These are phyloP conservation scores for Clarias laeviceps DNA, from an alignment of 2,797 vertebrate genomes.

Conservation along the genomic window DNA sequence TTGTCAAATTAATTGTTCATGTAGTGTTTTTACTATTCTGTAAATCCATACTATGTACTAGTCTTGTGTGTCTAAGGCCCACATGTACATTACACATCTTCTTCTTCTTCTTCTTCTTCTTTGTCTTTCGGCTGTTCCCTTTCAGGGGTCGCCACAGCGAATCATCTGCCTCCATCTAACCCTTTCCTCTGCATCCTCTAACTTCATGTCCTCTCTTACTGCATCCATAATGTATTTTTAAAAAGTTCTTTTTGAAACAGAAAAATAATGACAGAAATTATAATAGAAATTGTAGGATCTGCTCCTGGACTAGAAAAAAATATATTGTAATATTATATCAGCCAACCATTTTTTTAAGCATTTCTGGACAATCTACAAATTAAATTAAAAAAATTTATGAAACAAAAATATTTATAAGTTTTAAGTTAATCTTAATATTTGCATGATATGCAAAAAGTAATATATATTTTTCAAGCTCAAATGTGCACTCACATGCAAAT, in stretches of 20 bases:
- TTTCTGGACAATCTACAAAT: not conserved
- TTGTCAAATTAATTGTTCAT: not conserved
- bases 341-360: no score
- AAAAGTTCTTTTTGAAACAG: no score
- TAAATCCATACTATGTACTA: not conserved
- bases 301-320: not conserved
- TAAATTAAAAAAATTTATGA: not conserved
- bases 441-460: not conserved
- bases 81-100: no score
- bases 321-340: not conserved
- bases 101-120: no score
- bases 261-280: not conserved
- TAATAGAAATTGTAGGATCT: not conserved
- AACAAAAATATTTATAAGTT: not conserved
- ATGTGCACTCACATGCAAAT: not conserved
- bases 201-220: no score
- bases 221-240: no score
- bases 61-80: not conserved
- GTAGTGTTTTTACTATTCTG: not conserved
- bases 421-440: not conserved
- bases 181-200: no score
- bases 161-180: no score
- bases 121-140: no score
- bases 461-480: not conserved
- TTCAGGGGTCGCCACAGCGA: no score